Base-by-base conservation (phyloP, 2,888 invertebrate species). In the Brachyopa scutellaris region DNA sequence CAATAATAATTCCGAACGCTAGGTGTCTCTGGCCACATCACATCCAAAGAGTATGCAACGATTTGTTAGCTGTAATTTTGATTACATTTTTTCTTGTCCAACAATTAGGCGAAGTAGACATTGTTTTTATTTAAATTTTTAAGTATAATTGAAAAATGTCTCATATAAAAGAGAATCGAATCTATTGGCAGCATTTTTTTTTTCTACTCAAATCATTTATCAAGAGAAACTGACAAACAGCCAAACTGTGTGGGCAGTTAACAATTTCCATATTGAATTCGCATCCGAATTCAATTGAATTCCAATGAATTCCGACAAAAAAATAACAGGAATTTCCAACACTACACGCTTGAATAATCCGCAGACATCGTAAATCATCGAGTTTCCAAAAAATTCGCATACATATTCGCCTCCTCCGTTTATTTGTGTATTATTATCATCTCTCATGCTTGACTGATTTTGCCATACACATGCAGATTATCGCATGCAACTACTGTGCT, bases 371-470 rank as follows among this genome's bases (percentile, higher is more conserved):
- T 82, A 82, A 82, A 82, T 82, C 82, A 82, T 82, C 40, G 59
- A 70, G 77, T 82, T 82, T 70, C 82, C 82, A 82, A 82, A 77
- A 82, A 82, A 61, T 61, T 57, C 73, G 21, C 53, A 38, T 21
- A 31, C 6, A 11, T 17, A 59, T 11, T 1, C 26, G 26, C 26
- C 51, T 49, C 23, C 45, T 33, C 26, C 23, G 40, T 45, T 64
- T 40, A 47, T 67, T 57, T 70, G 72, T 57, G 59, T 69, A 87
- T 87, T 88, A 87, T 87, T 88, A 89, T 88, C 89, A 89, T 88
- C 88, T 87, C 88, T 89, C 87, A 88, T 88, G 89, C 88, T 89
- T 89, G 88, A 89, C 82, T 89, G 88, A 88, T 86, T 89, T 89
- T 88, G 86, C 85, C 87, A 64, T 61, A 59, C 77, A 72, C 66